Evolutionary conservation across 2,888 invertebrate species (phyloP).

Genomic region (Augiades crinisus): DNA sequence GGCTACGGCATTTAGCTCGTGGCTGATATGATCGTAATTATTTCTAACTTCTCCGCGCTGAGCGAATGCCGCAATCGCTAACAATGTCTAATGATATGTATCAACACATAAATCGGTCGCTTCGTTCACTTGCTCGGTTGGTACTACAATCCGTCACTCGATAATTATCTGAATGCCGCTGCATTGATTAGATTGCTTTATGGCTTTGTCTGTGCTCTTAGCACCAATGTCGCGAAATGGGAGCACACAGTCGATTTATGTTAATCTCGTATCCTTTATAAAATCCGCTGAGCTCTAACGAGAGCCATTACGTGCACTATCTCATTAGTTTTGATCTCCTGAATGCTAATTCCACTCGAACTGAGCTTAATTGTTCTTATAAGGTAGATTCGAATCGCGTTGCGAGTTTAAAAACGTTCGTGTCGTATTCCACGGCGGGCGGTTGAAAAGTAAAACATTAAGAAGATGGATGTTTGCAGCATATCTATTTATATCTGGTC

Average conservation of each 20-base stretch:
- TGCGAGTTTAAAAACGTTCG: conserved; percentile 26
- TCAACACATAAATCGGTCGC: conserved; percentile 27
- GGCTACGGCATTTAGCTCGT: conserved; percentile 9
- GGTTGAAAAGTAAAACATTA: conserved; percentile 57
- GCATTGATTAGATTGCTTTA: conserved; percentile 61
- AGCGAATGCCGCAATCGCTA: neutral
- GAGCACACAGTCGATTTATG: neutral
- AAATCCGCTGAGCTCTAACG: conserved; percentile 15
- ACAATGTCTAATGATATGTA: conserved; percentile 50
- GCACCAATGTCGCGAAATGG: conserved; percentile 16
- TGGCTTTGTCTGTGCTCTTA: conserved; percentile 44
- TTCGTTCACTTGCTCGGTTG: neutral
- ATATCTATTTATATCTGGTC: conserved; percentile 77
- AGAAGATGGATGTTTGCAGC: conserved; percentile 69
- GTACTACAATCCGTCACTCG: conserved; percentile 48
- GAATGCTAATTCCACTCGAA: conserved; percentile 8
- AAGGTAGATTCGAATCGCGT: neutral
- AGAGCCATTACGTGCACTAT: conserved; percentile 13
- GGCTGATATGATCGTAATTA: conserved; percentile 22
- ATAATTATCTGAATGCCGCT: conserved; percentile 50
- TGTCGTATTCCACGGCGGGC: conserved; percentile 31
- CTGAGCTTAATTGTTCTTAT: conserved; percentile 11
- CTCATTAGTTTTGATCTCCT: conserved; percentile 15
- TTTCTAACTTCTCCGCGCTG: conserved; percentile 3
- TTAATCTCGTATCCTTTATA: conserved; percentile 5